Conservation (phyloP, 2,113 vertebrate species). For the Dryoscopus gambensis region DNA sequence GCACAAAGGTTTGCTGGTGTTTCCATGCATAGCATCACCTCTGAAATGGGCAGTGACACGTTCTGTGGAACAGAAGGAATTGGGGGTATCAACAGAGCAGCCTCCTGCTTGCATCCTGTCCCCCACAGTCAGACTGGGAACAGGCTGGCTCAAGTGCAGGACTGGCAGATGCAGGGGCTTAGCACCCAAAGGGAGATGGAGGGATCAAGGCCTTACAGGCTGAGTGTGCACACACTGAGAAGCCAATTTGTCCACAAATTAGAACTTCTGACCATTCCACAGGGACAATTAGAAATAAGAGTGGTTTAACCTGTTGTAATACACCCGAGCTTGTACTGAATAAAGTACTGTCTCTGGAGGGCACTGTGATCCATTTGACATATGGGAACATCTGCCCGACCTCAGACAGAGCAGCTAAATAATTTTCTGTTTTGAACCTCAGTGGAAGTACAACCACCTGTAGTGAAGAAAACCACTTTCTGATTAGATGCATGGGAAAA, state of each 20-base stretch:
- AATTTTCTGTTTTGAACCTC: not conserved
- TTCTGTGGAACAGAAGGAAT: not conserved
- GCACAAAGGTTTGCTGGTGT: not conserved
- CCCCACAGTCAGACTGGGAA: not conserved
- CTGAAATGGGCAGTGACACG: not conserved
- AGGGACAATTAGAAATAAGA: not conserved
- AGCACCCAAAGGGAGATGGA: not conserved
- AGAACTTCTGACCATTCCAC: not conserved
- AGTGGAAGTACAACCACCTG: not conserved
- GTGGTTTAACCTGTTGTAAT: not conserved
- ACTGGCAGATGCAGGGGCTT: not conserved
- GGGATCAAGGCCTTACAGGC: not conserved
- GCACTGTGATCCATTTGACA: not conserved
- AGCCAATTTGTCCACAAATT: not conserved
- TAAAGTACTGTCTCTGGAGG: not conserved
- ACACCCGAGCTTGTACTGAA: not conserved
- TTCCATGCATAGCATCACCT: rapidly evolving
- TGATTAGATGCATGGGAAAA: not conserved
- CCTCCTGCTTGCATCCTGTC: not conserved
- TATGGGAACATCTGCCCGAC: not conserved
- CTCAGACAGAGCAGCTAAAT: not conserved
- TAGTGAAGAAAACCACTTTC: not conserved
- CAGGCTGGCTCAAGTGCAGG: rapidly evolving
- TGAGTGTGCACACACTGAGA: not conserved
- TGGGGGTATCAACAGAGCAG: not conserved